Percentiles rank a stretch among this genome's conserved stretches.
These are phyloP conservation scores for Callionymus lyra DNA, from an alignment of 2,113 vertebrate species.

Conservation along the genomic window DNA sequence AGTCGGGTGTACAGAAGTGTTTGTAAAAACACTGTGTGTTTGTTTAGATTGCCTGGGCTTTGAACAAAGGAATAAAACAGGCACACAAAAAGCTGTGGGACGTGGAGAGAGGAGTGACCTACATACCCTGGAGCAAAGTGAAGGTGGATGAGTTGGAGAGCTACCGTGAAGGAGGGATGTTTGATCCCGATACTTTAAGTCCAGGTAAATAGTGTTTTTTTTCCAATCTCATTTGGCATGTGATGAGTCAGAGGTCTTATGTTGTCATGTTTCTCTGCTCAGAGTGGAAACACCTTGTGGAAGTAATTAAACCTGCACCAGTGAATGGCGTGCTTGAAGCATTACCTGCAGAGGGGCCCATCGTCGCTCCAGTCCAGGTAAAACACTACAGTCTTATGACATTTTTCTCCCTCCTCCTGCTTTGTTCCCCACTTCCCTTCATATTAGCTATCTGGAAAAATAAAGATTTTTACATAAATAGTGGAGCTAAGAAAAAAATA, in stretches of 20 bases:
- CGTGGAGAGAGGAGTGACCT: constrained; percentile 89
- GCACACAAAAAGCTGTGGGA: constrained; percentile 97
- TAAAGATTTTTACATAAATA: constrained; percentile 20
- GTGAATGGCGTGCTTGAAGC: constrained; percentile 73
- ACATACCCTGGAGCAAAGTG: constrained; percentile 91
- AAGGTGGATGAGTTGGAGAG: constrained; percentile 83
- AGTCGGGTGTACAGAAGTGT: no score
- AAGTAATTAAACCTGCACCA: constrained; percentile 62
- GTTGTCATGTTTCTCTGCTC: constrained; percentile 2
- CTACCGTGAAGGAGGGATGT: constrained; percentile 86
- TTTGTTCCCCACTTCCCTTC: constrained; percentile 9
- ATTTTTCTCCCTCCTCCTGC: constrained; percentile 18
- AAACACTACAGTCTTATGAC: constrained; percentile 52
- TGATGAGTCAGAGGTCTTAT: background rate
- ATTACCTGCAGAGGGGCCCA: constrained; percentile 69
- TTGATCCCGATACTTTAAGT: constrained; percentile 84
- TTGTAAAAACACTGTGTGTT: background rate
- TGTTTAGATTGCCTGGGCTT: constrained; percentile 90
- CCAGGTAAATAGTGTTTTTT: constrained; percentile 71
- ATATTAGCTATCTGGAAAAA: constrained; percentile 16
- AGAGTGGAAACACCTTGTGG: constrained; percentile 83
- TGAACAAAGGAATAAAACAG: constrained; percentile 94
- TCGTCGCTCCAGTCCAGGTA: constrained; percentile 77
- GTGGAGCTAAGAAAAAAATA: no score
- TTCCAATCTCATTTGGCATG: background rate